These are phyloP conservation scores for Athene noctua DNA, from an alignment of 2,113 vertebrate genomes.

Conservation along the genomic window DNA sequence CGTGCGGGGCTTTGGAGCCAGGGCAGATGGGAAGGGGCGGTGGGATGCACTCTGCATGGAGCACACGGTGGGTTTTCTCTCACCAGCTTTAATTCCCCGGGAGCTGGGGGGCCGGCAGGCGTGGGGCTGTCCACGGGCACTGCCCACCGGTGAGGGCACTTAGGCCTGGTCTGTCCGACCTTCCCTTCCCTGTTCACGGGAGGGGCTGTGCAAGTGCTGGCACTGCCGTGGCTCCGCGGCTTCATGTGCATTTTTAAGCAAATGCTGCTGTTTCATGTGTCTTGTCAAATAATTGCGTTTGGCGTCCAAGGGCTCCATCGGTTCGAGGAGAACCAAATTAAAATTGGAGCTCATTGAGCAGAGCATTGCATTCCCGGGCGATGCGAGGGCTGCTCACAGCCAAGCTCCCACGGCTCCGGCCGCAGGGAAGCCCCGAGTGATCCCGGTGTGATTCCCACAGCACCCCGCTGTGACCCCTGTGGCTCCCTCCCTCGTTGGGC, in stretches of 20 bases:
- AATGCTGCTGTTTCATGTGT: constrained; percentile 37
- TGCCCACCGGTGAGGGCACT: fast-evolving
- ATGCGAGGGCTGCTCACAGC: background rate
- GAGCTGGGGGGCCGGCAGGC: background rate
- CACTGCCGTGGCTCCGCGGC: fast-evolving
- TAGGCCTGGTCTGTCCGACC: background rate
- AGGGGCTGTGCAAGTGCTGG: background rate
- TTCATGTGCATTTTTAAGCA: background rate
- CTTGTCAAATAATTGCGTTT: constrained; percentile 56
- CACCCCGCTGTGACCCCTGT: background rate
- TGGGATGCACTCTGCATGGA: background rate
- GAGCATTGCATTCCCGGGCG: constrained; percentile 5
- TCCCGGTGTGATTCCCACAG: background rate
- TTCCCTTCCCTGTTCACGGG: background rate
- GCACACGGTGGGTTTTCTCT: background rate
- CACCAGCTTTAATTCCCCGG: fast-evolving
- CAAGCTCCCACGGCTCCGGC: background rate
- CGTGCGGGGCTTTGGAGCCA: background rate
- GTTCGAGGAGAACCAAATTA: constrained; percentile 31
- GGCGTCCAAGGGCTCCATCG: background rate
- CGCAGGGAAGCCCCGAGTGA: fast-evolving
- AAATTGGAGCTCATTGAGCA: constrained; percentile 25
- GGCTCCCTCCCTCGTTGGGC: background rate
- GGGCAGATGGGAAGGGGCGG: background rate
- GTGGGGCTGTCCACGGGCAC: background rate